Percentiles rank a stretch among this genome's conserved stretches.
Evolutionary conservation across 1,140 invertebrate genomes (phyloP).

Genomic region (Zaprionus inermis): DNA sequence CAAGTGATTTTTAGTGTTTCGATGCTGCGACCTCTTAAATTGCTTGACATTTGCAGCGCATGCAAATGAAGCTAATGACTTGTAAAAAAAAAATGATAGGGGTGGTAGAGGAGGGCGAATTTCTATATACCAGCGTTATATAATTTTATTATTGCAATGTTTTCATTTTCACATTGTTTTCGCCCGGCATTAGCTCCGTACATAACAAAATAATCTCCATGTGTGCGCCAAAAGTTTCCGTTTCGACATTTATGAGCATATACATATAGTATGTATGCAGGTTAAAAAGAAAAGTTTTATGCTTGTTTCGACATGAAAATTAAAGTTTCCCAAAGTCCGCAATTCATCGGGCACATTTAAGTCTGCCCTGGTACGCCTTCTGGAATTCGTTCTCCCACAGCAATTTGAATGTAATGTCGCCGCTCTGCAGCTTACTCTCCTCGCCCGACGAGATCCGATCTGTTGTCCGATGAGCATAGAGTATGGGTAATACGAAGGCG

Average conservation of each 20-base stretch:
- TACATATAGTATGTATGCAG: slow-evolving; percentile 9
- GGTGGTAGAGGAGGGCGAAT: neutral
- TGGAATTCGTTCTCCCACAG: slow-evolving; percentile 61
- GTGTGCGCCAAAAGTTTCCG: slow-evolving; percentile 45
- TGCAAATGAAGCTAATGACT: slow-evolving; percentile 54
- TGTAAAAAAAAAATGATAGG: slow-evolving; percentile 25
- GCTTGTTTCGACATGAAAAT: slow-evolving; percentile 11
- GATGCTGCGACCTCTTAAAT: slow-evolving; percentile 29
- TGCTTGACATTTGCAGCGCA: slow-evolving; percentile 40
- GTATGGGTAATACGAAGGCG: slow-evolving; percentile 29
- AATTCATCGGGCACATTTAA: slow-evolving; percentile 9
- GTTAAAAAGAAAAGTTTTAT: slow-evolving; percentile 26
- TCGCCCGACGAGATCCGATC: neutral
- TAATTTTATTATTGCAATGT: neutral
- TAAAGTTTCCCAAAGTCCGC: slow-evolving; percentile 30
- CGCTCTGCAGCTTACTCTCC: slow-evolving; percentile 1
- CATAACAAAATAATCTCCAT: slow-evolving; percentile 6
- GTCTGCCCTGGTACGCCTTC: slow-evolving; percentile 11
- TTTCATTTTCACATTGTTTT: slow-evolving; percentile 26
- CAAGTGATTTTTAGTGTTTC: slow-evolving; percentile 53
- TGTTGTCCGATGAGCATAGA: slow-evolving; percentile 20
- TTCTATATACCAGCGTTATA: neutral
- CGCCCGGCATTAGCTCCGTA: slow-evolving; percentile 20
- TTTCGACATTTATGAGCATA: slow-evolving; percentile 59
- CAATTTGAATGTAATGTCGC: slow-evolving; percentile 55